Evolutionary conservation across 2,888 invertebrate species (phyloP).

Genomic region (Plutella xylostella): DNA sequence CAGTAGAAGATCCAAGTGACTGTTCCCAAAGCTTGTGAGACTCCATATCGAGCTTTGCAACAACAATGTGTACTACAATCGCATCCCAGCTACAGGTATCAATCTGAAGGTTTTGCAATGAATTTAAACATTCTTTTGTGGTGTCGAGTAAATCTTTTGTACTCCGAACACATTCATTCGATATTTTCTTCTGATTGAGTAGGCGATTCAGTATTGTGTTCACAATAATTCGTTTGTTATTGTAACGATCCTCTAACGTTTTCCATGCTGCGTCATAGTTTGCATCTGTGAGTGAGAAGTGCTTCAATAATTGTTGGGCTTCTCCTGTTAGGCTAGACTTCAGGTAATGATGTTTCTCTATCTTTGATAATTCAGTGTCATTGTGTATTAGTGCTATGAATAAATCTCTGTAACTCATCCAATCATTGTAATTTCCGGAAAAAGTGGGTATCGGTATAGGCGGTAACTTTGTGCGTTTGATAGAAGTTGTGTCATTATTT

Average conservation of each 20-base stretch:
- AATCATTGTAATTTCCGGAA: too few relatives aligned
- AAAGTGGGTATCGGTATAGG: too few relatives aligned
- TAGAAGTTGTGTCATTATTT: neutral
- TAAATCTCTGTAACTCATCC: neutral
- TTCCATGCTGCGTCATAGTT: too few relatives aligned
- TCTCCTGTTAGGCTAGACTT: neutral
- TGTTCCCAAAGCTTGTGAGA: too few relatives aligned
- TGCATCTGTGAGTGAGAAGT: neutral
- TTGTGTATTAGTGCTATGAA: neutral
- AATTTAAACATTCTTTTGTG: neutral
- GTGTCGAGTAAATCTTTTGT: neutral
- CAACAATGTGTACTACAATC: too few relatives aligned
- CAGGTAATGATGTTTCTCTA: neutral
- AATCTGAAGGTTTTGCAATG: neutral
- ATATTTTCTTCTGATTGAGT: too few relatives aligned
- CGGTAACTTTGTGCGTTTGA: neutral
- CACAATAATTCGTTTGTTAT: too few relatives aligned
- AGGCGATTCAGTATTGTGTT: too few relatives aligned
- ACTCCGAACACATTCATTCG: neutral
- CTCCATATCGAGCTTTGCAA: neutral
- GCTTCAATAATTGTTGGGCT: neutral
- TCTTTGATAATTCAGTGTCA: neutral
- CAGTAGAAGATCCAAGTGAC: neutral
- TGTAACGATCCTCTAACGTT: too few relatives aligned
- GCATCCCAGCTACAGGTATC: neutral